A percentile compares a stretch with the other conserved stretches of the same genome.
These are phyloP conservation scores for Heliconius melpomene DNA, from an alignment of 1,140 invertebrate genomes.

Conservation along the genomic window DNA sequence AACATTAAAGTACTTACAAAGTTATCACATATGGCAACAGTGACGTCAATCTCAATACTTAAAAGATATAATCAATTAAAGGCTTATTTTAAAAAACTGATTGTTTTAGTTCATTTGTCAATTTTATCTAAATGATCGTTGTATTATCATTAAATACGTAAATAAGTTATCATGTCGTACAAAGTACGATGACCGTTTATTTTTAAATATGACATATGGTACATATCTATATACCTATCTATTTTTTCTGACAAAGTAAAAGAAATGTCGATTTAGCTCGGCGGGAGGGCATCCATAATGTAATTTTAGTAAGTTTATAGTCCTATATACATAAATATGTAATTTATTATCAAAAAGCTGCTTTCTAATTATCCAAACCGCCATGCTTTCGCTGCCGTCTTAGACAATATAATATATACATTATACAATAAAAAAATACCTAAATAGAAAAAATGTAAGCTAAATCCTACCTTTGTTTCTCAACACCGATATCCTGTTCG, in stretches of 20 bases:
- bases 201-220: neutral
- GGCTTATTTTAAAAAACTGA: neutral
- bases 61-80: neutral
- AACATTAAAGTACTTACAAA: neutral
- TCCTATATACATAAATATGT: too few species aligned
- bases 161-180: neutral
- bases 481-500: slow-evolving; percentile 81
- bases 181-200: neutral
- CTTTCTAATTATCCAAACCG: too few species aligned
- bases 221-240: neutral
- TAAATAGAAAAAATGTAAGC: neutral
- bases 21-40: slow-evolving; percentile 12
- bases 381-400: too few species aligned
- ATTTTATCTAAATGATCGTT: neutral
- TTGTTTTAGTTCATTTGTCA: neutral
- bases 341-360: too few species aligned
- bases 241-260: neutral
- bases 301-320: too few species aligned
- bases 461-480: slow-evolving; percentile 82
- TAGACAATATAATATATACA: neutral
- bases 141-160: neutral
- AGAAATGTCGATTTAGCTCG: neutral
- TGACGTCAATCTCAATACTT: slow-evolving; percentile 14
- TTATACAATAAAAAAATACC: too few species aligned
- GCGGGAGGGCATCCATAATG: too few species aligned